Conservation (phyloP, 2,888 invertebrate species). For the Acrobasis consociella region DNA sequence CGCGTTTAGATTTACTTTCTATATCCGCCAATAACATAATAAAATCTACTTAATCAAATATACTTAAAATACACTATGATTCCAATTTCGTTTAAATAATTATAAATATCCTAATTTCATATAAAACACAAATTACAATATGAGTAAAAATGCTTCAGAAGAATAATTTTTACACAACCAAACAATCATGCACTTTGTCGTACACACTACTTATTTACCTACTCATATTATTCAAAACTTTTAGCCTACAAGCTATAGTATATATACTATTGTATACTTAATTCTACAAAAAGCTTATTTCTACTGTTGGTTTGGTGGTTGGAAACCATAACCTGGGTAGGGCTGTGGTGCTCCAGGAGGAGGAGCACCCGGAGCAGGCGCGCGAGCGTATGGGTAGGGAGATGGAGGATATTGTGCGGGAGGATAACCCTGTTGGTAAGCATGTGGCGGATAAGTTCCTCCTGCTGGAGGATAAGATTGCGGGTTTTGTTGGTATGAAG, state of each 20-base stretch:
- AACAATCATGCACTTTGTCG: too few relatives aligned
- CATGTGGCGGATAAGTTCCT: conserved; percentile 78
- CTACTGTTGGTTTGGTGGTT: conserved; percentile 88
- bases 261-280: not conserved
- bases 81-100: too few relatives aligned
- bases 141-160: too few relatives aligned
- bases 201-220: not conserved
- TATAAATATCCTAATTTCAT: too few relatives aligned
- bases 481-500: conserved; percentile 81
- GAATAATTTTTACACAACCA: too few relatives aligned
- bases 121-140: too few relatives aligned
- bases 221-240: not conserved
- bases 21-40: too few relatives aligned
- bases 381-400: conserved; percentile 82
- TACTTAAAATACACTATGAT: too few relatives aligned
- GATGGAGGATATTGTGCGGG: conserved; percentile 82
- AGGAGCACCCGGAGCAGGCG: conserved; percentile 85
- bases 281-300: conserved; percentile 16
- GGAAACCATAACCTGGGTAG: conserved; percentile 90
- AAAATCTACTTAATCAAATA: too few relatives aligned
- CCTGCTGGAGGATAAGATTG: conserved; percentile 72
- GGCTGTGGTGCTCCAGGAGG: conserved; percentile 89
- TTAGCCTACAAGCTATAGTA: not conserved
- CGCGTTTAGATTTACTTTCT: too few relatives aligned
- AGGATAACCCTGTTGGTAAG: conserved; percentile 78